phyloP scores from a whole-genome alignment of 2,113 vertebrate genomes.

The Asarcornis scutulata region DNA sequence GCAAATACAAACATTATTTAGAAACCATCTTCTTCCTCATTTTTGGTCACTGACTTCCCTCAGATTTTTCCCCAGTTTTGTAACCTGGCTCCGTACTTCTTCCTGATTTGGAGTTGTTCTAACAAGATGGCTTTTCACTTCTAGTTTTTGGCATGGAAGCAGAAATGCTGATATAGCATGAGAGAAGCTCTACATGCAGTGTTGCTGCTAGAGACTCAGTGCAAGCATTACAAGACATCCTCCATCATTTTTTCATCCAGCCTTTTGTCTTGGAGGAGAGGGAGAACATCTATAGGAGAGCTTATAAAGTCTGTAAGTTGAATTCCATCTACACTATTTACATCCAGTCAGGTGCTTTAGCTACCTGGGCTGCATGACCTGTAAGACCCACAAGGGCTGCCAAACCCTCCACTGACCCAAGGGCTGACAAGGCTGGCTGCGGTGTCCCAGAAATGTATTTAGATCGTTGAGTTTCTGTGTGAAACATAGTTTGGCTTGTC shows the following conservation, averaged over 20 bases:
- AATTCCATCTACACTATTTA: neutral
- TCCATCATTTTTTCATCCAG: neutral
- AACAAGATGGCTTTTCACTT: slow-evolving; percentile 40
- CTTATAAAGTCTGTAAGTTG: neutral
- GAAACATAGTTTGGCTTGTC: neutral
- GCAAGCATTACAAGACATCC: neutral
- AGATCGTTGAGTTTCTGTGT: neutral
- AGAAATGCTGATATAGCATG: slow-evolving; percentile 1
- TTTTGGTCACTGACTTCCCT: slow-evolving; percentile 42
- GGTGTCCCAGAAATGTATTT: neutral
- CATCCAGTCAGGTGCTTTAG: neutral
- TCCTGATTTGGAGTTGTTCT: slow-evolving; percentile 9
- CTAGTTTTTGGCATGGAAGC: slow-evolving; percentile 9
- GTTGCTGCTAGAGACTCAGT: neutral
- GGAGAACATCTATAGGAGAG: neutral
- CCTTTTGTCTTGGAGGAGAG: neutral
- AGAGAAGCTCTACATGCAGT: neutral
- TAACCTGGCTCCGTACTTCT: neutral
- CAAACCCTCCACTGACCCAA: neutral
- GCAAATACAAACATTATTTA: neutral
- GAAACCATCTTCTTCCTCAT: slow-evolving; percentile 49
- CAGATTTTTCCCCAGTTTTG: slow-evolving; percentile 23
- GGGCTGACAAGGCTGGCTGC: neutral
- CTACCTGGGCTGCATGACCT: neutral
- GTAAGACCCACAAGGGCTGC: neutral